Conservation (phyloP, 2,113 vertebrate species). For the Dendrocopos noguchii region DNA sequence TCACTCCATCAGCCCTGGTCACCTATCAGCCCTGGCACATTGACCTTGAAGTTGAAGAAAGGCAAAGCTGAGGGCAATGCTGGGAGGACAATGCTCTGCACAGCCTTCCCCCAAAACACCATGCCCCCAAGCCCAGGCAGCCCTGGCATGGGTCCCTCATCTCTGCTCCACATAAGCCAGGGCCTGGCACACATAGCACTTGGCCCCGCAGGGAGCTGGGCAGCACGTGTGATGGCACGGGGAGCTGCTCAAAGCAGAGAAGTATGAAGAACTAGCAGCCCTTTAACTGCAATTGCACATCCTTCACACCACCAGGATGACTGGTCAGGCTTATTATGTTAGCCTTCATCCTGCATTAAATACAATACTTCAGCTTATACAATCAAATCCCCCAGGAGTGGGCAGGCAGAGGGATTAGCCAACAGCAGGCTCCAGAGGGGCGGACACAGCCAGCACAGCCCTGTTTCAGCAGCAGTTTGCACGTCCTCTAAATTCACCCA, state of each 20-base stretch:
- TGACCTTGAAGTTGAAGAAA: not conserved
- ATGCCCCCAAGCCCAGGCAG: not conserved
- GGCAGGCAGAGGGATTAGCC: slow-evolving; percentile 55
- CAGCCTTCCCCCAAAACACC: not conserved
- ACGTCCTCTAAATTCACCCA: slow-evolving; percentile 22
- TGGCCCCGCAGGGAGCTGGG: not conserved
- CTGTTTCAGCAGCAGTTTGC: not conserved
- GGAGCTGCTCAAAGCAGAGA: not conserved
- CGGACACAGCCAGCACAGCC: slow-evolving; percentile 31
- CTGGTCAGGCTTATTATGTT: slow-evolving; percentile 52
- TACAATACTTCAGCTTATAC: slow-evolving; percentile 61
- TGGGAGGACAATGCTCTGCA: not conserved
- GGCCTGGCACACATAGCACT: not conserved
- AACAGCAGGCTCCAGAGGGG: slow-evolving; percentile 49
- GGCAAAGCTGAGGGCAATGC: not conserved
- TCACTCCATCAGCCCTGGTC: not conserved
- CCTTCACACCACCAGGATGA: slow-evolving; percentile 32
- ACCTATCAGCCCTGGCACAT: rapidly evolving
- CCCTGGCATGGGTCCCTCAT: not conserved
- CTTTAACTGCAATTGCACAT: slow-evolving; percentile 25
- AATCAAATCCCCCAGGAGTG: slow-evolving; percentile 45
- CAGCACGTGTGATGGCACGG: not conserved
- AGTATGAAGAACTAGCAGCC: not conserved
- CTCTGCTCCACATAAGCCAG: rapidly evolving
- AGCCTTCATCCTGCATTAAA: slow-evolving; percentile 61